phyloP scores from a whole-genome alignment of 1,140 invertebrate genomes.

The Hypothenemus hampei region DNA sequence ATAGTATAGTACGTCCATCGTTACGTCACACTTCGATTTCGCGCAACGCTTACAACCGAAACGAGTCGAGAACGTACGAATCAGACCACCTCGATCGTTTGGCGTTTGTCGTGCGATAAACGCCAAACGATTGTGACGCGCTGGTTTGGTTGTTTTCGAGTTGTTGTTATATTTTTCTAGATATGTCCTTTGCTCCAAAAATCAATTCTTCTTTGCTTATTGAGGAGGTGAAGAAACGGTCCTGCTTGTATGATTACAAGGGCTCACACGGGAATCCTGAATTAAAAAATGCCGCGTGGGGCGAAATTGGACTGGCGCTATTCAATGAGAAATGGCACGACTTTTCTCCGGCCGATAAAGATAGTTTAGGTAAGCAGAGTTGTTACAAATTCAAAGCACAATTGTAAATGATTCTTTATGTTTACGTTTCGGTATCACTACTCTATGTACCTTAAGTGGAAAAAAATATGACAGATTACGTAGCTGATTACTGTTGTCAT shows the following conservation, averaged over 20 bases:
- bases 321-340: slow-evolving; percentile 24
- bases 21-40: too few relatives aligned
- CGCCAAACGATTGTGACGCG: not conserved
- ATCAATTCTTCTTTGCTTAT: slow-evolving; percentile 27
- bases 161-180: not conserved
- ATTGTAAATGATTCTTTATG: too few relatives aligned
- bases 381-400: too few relatives aligned
- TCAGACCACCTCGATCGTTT: too few relatives aligned
- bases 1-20: too few relatives aligned
- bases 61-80: too few relatives aligned
- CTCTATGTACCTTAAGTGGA: too few relatives aligned
- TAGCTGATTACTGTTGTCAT: too few relatives aligned
- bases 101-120: slow-evolving; percentile 16
- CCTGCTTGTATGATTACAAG: slow-evolving; percentile 29
- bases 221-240: slow-evolving; percentile 34
- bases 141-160: not conserved
- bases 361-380: slow-evolving; percentile 31
- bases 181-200: slow-evolving; percentile 1
- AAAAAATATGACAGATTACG: too few relatives aligned
- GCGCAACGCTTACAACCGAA: too few relatives aligned
- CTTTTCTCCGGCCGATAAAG: slow-evolving; percentile 22
- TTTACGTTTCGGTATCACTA: too few relatives aligned
- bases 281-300: slow-evolving; percentile 29
- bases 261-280: slow-evolving; percentile 15
- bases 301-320: slow-evolving; percentile 28